A percentile compares a stretch with the other conserved stretches of the same genome.
phyloP scores from a whole-genome alignment of 92 coral and sea anemone species.

The Pocillopora meandrina region DNA sequence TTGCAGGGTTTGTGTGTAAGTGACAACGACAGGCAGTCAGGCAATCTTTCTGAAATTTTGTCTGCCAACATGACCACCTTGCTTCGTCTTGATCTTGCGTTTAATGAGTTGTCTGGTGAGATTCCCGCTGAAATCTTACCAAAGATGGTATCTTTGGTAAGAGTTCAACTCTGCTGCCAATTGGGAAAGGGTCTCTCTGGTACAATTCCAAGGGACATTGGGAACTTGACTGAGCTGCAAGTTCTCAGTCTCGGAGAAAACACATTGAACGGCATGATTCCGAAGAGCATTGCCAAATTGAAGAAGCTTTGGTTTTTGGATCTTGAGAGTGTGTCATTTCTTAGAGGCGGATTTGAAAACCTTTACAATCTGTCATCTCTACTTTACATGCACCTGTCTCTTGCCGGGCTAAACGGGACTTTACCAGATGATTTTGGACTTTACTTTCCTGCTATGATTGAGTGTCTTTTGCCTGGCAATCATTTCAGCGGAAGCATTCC shows the following conservation, averaged over 20 bases:
- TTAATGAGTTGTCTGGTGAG: conserved; percentile 54
- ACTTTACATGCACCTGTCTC: conserved; percentile 63
- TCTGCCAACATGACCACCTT: conserved; percentile 73
- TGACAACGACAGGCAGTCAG: conserved; percentile 42
- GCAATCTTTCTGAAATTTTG: conserved; percentile 54
- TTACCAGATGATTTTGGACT: conserved; percentile 70
- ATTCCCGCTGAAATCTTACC: conserved; percentile 59
- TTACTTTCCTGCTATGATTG: conserved; percentile 62
- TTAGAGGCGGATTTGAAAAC: conserved; percentile 53
- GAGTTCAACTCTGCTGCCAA: conserved; percentile 74
- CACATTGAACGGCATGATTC: conserved; percentile 60
- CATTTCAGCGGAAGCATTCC: conserved; percentile 58
- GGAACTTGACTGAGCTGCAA: conserved; percentile 71
- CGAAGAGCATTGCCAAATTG: conserved; percentile 67
- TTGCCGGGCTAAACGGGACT: conserved; percentile 61
- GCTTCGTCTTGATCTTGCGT: conserved; percentile 53
- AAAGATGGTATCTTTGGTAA: conserved; percentile 60
- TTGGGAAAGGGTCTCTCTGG: conserved; percentile 55
- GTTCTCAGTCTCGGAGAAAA: conserved; percentile 83
- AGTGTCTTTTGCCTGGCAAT: conserved; percentile 71
- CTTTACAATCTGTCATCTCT: conserved; percentile 58
- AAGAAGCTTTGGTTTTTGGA: conserved; percentile 80
- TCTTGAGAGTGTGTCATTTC: conserved; percentile 47
- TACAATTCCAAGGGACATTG: conserved; percentile 68
- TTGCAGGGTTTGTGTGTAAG: conserved; percentile 65